A percentile compares a stretch with the other conserved stretches of the same genome.
Conservation (phyloP, 1,140 invertebrate genomes). For the Neodiprion lecontei region DNA sequence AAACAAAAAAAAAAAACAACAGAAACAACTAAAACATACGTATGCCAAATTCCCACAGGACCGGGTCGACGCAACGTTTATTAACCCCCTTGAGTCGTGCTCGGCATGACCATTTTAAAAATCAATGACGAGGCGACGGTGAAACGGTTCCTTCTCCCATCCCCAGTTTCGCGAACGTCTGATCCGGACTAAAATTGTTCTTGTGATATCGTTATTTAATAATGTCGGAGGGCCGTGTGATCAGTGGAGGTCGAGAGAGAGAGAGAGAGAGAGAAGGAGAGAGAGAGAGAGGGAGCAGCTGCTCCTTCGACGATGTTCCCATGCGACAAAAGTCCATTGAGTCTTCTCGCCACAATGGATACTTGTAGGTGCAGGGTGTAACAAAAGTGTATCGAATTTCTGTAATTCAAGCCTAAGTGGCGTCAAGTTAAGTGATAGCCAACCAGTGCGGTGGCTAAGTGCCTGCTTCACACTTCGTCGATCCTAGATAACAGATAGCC, state of each 20-base stretch:
- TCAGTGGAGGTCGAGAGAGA: too few relatives aligned
- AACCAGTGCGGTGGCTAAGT: constrained; percentile 54
- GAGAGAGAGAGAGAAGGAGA: neutral
- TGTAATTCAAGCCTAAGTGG: constrained; percentile 62
- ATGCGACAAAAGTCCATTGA: constrained; percentile 4
- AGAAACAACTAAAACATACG: constrained; percentile 28
- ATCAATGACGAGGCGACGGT: too few relatives aligned
- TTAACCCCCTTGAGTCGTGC: too few relatives aligned
- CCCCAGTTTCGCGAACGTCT: too few relatives aligned
- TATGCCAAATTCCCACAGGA: constrained; percentile 49
- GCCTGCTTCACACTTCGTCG: constrained; percentile 55
- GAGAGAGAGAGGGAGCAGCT: neutral
- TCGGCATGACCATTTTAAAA: too few relatives aligned
- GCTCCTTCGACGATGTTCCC: neutral
- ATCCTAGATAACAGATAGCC: constrained; percentile 46
- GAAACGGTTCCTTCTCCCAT: too few relatives aligned
- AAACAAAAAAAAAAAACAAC: constrained; percentile 13
- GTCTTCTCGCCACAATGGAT: neutral
- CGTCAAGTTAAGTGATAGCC: constrained; percentile 56
- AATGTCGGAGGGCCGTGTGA: too few relatives aligned
- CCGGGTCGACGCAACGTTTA: constrained; percentile 11
- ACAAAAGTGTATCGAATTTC: constrained; percentile 55
- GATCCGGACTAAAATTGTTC: too few relatives aligned
- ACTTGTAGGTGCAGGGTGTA: constrained; percentile 18
- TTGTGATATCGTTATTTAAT: too few relatives aligned